Evolutionary conservation across 1,140 invertebrate genomes (phyloP).

Genomic region (Hypsibius dujardini): DNA sequence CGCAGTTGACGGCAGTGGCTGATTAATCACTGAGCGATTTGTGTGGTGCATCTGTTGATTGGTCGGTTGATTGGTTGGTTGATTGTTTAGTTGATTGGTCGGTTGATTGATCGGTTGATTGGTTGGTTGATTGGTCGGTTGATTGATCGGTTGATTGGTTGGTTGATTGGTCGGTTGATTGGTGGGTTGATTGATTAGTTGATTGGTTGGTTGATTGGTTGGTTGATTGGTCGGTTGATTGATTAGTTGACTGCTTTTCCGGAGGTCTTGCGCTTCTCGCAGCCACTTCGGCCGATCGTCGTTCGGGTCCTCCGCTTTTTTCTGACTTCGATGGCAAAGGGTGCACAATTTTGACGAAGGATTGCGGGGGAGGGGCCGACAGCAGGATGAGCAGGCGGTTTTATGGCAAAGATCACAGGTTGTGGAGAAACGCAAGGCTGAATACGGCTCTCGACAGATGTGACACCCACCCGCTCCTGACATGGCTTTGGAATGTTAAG

Average conservation of each 20-base stretch:
- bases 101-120: no score
- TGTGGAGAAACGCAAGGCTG: background rate
- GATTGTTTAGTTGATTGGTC: no score
- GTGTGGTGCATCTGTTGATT: no score
- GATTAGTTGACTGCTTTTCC: background rate
- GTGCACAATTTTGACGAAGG: background rate
- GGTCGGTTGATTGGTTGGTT: no score
- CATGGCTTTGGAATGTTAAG: no score
- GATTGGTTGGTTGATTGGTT: background rate
- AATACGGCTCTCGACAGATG: background rate
- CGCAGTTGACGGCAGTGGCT: background rate
- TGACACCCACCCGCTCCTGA: no score
- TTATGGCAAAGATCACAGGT: background rate
- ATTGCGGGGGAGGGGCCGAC: background rate
- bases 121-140: no score
- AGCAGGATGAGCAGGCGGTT: background rate
- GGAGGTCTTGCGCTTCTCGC: constrained; percentile 3
- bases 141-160: no score
- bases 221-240: background rate
- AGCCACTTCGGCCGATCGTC: constrained; percentile 15
- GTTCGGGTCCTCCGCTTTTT: background rate
- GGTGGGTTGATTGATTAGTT: background rate
- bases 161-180: background rate
- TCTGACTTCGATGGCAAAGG: background rate
- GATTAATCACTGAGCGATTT: no score